phyloP scores from a whole-genome alignment of 2,113 vertebrate species.

The Pseudopodoces humilis region DNA sequence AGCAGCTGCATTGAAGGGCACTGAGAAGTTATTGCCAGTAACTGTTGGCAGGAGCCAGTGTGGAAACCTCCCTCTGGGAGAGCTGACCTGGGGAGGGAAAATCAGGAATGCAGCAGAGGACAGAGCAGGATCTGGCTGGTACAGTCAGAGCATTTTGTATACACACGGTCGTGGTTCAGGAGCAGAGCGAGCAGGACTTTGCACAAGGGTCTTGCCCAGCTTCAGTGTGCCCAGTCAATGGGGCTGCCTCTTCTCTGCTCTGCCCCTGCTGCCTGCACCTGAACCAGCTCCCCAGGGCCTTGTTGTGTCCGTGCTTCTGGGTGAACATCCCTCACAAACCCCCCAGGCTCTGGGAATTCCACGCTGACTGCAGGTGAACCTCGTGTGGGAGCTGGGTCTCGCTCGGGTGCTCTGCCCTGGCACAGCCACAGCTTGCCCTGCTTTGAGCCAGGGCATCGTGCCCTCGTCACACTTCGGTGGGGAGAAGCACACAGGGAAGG shows the following conservation, averaged over 20 bases:
- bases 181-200: not conserved
- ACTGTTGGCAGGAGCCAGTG: constrained; percentile 19
- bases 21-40: constrained; percentile 18
- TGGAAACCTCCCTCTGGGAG: constrained; percentile 11
- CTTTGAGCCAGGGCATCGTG: not conserved
- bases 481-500: not conserved
- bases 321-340: not conserved
- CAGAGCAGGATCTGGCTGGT: not conserved
- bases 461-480: not conserved
- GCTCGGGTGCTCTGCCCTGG: not conserved
- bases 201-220: not conserved
- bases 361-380: not conserved
- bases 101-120: not conserved
- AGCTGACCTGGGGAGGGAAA: constrained; percentile 1
- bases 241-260: not conserved
- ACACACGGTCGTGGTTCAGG: not conserved
- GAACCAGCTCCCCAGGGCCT: not conserved
- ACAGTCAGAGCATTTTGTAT: not conserved
- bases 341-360: not conserved
- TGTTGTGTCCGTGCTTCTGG: not conserved
- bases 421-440: not conserved
- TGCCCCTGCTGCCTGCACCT: not conserved
- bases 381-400: not conserved
- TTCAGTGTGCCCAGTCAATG: rapidly evolving
- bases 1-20: constrained; percentile 61